These are phyloP conservation scores for Meriones psammophilus DNA, from an alignment of 2,797 vertebrate genomes.

Conservation along the genomic window DNA sequence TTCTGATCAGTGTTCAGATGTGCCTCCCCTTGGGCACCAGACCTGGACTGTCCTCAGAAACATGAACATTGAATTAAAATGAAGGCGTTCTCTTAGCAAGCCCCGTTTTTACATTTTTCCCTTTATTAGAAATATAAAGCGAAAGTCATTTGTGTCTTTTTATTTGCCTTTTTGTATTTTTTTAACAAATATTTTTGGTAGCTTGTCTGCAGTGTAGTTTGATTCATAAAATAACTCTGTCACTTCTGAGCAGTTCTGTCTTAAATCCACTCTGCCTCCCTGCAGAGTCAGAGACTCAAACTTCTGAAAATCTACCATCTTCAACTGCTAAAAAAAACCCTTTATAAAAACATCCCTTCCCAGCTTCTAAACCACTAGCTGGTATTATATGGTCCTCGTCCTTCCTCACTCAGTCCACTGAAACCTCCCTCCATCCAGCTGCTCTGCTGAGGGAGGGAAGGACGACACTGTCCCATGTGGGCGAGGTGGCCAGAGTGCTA, in stretches of 20 bases:
- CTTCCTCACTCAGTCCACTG: neutral
- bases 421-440: neutral
- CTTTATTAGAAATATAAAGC: conserved; percentile 86
- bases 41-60: conserved; percentile 36
- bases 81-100: conserved; percentile 47
- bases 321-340: neutral
- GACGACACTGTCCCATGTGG: conserved; percentile 82
- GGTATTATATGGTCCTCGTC: neutral
- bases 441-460: conserved; percentile 53
- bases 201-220: conserved; percentile 39
- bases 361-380: conserved; percentile 74
- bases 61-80: neutral
- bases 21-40: conserved; percentile 42
- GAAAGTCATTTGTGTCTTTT: conserved; percentile 71
- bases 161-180: conserved; percentile 80
- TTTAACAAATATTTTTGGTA: conserved; percentile 84
- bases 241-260: neutral
- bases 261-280: conserved; percentile 33
- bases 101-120: conserved; percentile 50
- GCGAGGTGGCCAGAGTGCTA: conserved; percentile 73
- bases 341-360: conserved; percentile 81
- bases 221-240: conserved; percentile 67
- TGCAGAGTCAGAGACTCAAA: neutral
- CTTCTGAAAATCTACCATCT: neutral
- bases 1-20: neutral